Base-by-base conservation (phyloP, 2,113 vertebrate genomes). In the Zapornia atra region DNA sequence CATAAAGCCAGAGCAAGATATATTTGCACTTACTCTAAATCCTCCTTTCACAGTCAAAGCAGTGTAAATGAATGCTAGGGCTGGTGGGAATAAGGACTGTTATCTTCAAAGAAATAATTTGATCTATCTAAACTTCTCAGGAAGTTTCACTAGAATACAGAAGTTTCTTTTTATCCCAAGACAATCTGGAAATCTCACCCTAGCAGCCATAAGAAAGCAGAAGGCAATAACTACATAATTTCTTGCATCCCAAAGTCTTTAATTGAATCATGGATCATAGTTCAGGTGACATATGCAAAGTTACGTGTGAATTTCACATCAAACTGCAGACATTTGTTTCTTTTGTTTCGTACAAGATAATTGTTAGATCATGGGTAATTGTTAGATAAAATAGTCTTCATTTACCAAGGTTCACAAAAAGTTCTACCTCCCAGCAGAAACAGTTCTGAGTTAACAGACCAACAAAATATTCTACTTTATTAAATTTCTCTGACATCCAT, bases 31-130 rank as follows among this genome's bases (percentile, higher is more conserved):
- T 81, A 60, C 42, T 75, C 51, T 88, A 71, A 83, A 86, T 81
- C 80, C 34, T 54, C 54, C 90, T 93, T 94, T 73, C 79, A 78
- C 82, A 44, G 34, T 38, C 88, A 88, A 88, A 86, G 60, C n/a
- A 26, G 64, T 71, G 85, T 68, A 93, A 93, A 95, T 81, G 56
- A 73, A 54, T 83, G 76, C 53, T 81, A 42, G 25, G 31, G 11
- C 64, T 75, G 69, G 60, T 81, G 38, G 33, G 64, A 93, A 80
- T 82, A 88, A 84, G 48, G 20, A 25, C 79, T 83, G 15, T 59
- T 93, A 34, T 24, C 76, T 66, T 92, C 76, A 81, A 26, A 78
- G 65, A 81, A 15, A 59, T 56, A 36, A 70, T 70, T 5, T 83
- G 51, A 60, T 46, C 51, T 75, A 59, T 63, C 60, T 75, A 75